Conservation (phyloP, 2,113 vertebrate species). For the Oreochromis niloticus region DNA sequence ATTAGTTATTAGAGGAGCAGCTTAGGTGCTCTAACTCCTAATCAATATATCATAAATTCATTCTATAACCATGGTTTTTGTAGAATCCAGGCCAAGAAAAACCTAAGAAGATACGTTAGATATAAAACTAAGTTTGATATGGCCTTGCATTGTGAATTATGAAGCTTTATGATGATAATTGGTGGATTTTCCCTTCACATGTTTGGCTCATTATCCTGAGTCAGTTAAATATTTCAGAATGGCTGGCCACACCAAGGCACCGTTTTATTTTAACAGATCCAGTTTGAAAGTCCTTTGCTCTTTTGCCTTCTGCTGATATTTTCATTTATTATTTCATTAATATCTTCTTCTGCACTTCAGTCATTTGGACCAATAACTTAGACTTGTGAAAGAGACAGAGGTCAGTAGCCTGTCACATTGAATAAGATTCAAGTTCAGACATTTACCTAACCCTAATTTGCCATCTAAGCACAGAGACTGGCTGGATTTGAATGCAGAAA, state of each 20-base stretch:
- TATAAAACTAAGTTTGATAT: neutral
- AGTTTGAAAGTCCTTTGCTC: neutral
- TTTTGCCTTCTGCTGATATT: neutral
- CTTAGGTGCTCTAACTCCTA: neutral
- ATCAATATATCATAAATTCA: neutral
- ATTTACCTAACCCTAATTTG: neutral
- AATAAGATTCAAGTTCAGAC: neutral
- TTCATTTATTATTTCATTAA: neutral
- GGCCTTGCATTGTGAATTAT: neutral
- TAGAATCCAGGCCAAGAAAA: neutral
- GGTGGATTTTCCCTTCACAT: neutral
- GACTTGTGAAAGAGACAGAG: neutral
- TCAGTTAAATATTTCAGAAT: neutral
- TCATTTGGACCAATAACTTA: neutral
- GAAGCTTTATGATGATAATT: neutral
- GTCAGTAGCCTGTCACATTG: neutral
- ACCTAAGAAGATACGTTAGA: neutral
- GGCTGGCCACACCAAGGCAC: rapidly evolving
- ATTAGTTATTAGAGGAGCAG: neutral
- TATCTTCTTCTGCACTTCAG: neutral
- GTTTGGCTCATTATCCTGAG: neutral
- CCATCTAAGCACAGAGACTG: neutral
- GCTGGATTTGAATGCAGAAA: neutral
- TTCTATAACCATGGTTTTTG: neutral
- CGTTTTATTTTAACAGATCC: neutral